Percentiles rank a stretch among this genome's conserved stretches.
phyloP scores from a whole-genome alignment of 2,797 vertebrate genomes.

The Yasuhikotakia modesta region DNA sequence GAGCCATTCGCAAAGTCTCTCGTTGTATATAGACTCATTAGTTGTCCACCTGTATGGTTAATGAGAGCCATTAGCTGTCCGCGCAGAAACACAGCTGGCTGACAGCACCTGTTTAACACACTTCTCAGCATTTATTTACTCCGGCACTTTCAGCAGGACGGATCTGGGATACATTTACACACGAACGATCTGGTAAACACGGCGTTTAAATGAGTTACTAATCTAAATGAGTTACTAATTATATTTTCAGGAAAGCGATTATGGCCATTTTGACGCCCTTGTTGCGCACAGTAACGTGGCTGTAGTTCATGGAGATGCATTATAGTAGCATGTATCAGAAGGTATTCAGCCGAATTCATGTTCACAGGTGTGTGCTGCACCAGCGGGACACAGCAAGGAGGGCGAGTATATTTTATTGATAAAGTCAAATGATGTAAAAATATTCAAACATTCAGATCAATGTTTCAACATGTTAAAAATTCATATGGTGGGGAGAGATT shows the following conservation, averaged over 20 bases:
- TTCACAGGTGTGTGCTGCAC: constrained; percentile 6
- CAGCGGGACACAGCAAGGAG: constrained; percentile 14
- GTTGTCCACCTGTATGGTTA: constrained; percentile 73
- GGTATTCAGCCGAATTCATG: constrained; percentile 1
- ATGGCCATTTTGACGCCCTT: constrained; percentile 39
- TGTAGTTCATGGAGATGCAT: constrained; percentile 25
- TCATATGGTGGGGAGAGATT: constrained; percentile 35
- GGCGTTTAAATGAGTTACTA: constrained; percentile 47
- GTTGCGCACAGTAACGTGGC: constrained; percentile 39
- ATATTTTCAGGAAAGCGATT: constrained; percentile 49
- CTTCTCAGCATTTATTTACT: constrained; percentile 45
- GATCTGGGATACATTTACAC: constrained; percentile 19
- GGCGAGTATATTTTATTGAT: constrained; percentile 44
- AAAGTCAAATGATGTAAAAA: constrained; percentile 38
- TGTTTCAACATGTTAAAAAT: constrained; percentile 51
- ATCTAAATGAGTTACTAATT: constrained; percentile 54
- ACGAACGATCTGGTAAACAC: constrained; percentile 24
- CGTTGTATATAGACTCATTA: constrained; percentile 63
- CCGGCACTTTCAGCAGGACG: constrained; percentile 29
- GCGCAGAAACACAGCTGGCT: constrained; percentile 70
- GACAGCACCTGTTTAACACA: constrained; percentile 68
- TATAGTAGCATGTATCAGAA: constrained; percentile 32
- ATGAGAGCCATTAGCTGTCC: constrained; percentile 73
- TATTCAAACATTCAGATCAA: constrained; percentile 54
- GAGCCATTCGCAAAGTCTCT: constrained; percentile 23